Base-by-base conservation (phyloP, 2,797 vertebrate species). In the Buphagus erythrorhynchus region DNA sequence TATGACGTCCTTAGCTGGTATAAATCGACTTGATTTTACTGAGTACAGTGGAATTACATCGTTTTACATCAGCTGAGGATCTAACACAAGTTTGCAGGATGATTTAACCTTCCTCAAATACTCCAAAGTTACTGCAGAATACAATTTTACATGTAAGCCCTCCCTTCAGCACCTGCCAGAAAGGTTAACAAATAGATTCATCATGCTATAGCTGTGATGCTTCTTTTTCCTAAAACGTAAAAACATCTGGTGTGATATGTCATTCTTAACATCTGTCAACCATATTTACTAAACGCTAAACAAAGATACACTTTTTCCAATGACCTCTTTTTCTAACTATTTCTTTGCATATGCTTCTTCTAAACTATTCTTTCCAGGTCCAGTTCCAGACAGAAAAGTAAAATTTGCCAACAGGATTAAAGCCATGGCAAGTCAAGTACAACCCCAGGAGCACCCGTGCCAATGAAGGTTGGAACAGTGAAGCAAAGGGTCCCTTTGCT, bases 221-320 rank as follows among this genome's bases (percentile, higher is more conserved):
- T 89, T 79, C 78, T 57, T 95, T 96, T 97, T 76, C 93, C 88
- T 93, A 94, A 91, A 66, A 73, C 79, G 49, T 68, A 81, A 87
- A 87, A 97, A 96, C 96, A 97, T 95, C 95, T 97, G 97, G 17
- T 88, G 93, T 4, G 1, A 31, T 95, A 55, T 25, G 61, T 97
- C 97, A 95, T 95, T 92, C 89, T 93, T 89, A 96, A 93, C 97
- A 96, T 97, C 97, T 97, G 97, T 87, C 97, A 95, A 55, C 90
- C 74, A 25, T 97, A 87, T 97, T 96, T 96, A 93, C 61, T 75
- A 94, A 93, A 93, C 3, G 21, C 86, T 94, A 95, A 95, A 90
- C 81, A 93, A 97, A 96, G 88, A 87, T 55, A 48, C 25, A 42
- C 45, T 95, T 96, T 94, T 95, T 6, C 89, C 94, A 95, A 59